Evolutionary conservation across 23 tunicate genomes (phyloP).

Genomic region (Trididemnum clinides): DNA sequence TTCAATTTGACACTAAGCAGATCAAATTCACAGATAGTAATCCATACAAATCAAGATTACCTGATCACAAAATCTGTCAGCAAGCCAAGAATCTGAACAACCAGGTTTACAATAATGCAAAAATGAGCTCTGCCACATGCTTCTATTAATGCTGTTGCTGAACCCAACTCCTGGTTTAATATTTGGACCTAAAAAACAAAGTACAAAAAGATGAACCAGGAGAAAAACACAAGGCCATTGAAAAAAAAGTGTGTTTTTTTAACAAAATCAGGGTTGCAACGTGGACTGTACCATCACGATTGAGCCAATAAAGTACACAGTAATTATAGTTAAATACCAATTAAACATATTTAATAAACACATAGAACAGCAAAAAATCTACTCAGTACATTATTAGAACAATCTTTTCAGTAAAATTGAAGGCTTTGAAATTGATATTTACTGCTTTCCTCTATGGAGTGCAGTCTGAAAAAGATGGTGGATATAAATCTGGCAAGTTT

Average conservation of each 20-base stretch:
- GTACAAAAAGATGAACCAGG: too few relatives aligned
- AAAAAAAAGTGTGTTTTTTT: too few relatives aligned
- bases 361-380: too few relatives aligned
- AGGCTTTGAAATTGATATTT: background rate
- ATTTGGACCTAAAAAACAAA: conserved; percentile 54
- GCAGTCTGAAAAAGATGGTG: background rate
- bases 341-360: too few relatives aligned
- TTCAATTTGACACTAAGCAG: background rate
- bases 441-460: background rate
- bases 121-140: conserved; percentile 29
- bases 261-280: too few relatives aligned
- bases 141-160: conserved; percentile 35
- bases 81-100: conserved; percentile 85
- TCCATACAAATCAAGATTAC: conserved; percentile 27
- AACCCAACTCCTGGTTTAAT: conserved; percentile 79
- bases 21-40: background rate
- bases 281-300: too few relatives aligned
- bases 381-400: too few relatives aligned
- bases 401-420: background rate
- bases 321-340: too few relatives aligned
- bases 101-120: conserved; percentile 67
- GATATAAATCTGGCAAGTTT: too few relatives aligned
- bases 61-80: conserved; percentile 97
- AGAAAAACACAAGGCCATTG: too few relatives aligned
- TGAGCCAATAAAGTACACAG: too few relatives aligned